Evolutionary conservation across 2,113 vertebrate species (phyloP).

Genomic region (Chionodraco myersi): DNA sequence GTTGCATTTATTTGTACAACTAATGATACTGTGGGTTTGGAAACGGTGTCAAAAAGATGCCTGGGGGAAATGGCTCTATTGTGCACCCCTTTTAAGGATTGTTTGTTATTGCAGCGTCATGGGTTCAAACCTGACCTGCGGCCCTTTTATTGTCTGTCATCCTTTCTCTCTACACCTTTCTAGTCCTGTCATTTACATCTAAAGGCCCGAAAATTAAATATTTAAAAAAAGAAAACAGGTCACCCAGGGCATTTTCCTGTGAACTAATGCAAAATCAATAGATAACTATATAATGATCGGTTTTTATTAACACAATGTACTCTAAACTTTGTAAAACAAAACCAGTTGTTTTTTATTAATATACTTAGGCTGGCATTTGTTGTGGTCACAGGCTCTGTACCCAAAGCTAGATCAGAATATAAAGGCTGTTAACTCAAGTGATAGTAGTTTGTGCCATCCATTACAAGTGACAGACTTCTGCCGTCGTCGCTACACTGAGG

Average conservation of each 20-base stretch:
- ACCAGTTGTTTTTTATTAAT: neutral
- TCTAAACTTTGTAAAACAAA: neutral
- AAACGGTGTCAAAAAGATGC: neutral
- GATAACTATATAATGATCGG: neutral
- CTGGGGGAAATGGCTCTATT: too few species aligned
- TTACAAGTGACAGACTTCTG: conserved; percentile 3
- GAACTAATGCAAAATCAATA: neutral
- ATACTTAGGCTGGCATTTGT: neutral
- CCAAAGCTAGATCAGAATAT: conserved; percentile 4
- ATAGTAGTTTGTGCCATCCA: neutral
- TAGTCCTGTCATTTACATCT: too few species aligned
- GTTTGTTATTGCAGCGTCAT: too few species aligned
- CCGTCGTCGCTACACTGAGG: neutral
- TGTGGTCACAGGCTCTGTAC: neutral
- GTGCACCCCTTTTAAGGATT: too few species aligned
- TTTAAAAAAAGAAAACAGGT: too few species aligned
- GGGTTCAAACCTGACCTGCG: too few species aligned
- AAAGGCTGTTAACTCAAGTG: neutral
- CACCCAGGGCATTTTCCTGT: neutral
- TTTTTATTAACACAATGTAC: neutral
- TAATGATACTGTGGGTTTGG: conserved; percentile 15
- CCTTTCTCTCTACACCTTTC: too few species aligned
- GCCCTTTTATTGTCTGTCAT: too few species aligned
- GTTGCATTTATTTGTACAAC: conserved; percentile 14
- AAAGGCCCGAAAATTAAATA: too few species aligned